Conservation (phyloP, 2,888 invertebrate genomes). For the Hirtodrosophila histrioides region DNA sequence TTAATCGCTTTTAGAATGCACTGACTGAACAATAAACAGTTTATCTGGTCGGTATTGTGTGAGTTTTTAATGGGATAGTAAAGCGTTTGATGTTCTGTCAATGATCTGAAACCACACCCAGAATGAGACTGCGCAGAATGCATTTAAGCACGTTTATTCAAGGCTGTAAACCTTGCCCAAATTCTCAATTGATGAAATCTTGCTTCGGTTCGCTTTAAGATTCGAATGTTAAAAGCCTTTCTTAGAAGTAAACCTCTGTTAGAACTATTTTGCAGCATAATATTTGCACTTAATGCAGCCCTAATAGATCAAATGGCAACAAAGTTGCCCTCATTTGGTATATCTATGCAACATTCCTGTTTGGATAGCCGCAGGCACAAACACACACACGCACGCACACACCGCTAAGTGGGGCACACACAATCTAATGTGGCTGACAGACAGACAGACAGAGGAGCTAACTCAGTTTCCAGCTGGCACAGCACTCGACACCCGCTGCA, state of each 20-base stretch:
- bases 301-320: constrained; percentile 42
- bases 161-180: too few species aligned
- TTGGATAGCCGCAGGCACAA: constrained; percentile 31
- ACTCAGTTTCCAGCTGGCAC: constrained; percentile 51
- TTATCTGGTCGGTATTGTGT: too few species aligned
- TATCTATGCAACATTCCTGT: constrained; percentile 48
- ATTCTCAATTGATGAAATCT: too few species aligned
- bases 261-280: constrained; percentile 11
- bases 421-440: constrained; percentile 46
- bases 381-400: constrained; percentile 8
- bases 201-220: too few species aligned
- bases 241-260: background rate
- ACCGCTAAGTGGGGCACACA: constrained; percentile 49
- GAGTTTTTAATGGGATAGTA: too few species aligned
- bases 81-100: too few species aligned
- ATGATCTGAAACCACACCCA: too few species aligned
- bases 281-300: constrained; percentile 30
- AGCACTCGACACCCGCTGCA: constrained; percentile 48
- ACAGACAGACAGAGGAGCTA: constrained; percentile 31
- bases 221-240: too few species aligned
- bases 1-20: too few species aligned
- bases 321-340: constrained; percentile 47
- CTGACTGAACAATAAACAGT: too few species aligned
- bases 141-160: too few species aligned
- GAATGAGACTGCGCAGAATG: too few species aligned